Evolutionary conservation across 2,888 invertebrate genomes (phyloP).

Genomic region (Dexiosoma caninum): DNA sequence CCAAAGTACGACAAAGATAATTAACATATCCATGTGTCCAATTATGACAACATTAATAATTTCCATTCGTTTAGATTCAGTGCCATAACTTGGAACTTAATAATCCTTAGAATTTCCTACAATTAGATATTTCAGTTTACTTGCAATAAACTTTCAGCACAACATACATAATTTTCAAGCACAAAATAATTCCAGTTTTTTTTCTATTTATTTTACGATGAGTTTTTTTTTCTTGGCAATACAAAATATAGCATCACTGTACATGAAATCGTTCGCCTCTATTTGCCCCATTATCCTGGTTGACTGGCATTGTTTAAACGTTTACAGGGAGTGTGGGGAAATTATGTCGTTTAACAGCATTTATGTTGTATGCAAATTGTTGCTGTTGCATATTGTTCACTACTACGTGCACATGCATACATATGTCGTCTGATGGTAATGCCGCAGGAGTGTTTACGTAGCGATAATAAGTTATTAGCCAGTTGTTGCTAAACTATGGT

Average conservation of each 20-base stretch:
- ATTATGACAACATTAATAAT: no score
- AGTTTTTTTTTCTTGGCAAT: constrained; percentile 2
- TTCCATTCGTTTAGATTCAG: neutral
- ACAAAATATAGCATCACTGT: neutral
- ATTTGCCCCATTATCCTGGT: neutral
- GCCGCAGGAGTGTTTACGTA: constrained; percentile 50
- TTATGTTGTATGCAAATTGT: constrained; percentile 11
- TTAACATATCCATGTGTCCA: no score
- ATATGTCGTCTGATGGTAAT: neutral
- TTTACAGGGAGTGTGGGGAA: neutral
- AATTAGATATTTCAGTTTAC: constrained; percentile 22
- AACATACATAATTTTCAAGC: constrained; percentile 3
- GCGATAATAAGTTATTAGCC: constrained; percentile 58
- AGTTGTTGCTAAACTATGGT: constrained; percentile 30
- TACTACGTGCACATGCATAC: neutral
- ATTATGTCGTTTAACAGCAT: constrained; percentile 42
- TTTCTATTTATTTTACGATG: neutral
- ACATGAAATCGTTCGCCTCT: neutral
- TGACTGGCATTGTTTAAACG: neutral
- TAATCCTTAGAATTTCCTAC: constrained; percentile 20
- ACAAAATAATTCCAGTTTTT: constrained; percentile 3
- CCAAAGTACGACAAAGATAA: no score
- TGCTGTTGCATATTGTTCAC: constrained; percentile 42
- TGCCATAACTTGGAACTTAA: neutral
- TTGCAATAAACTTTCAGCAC: constrained; percentile 8